Evolutionary conservation across 64 coral and sea anemone genomes (phyloP), one percentile per base, ranked within the genome.

Genomic region (Trachythela sp.): DNA sequence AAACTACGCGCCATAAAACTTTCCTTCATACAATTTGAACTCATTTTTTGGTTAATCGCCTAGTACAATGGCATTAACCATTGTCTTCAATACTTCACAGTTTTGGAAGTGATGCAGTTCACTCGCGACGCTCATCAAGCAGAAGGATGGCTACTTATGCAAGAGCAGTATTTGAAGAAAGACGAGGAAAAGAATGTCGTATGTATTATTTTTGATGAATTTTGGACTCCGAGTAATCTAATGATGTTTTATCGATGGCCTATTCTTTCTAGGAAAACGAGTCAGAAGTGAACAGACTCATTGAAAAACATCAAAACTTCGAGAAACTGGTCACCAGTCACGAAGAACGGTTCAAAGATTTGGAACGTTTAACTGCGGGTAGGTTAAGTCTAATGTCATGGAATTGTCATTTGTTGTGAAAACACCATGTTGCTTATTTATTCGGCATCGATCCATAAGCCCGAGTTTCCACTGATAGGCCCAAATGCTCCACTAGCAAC

Each of bases 41-140:
- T n/a, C n/a, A n/a, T 45, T 45, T 45, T 45, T 58, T 6, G 24
- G 24, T 58, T n/a, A 3, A n/a, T 58, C 15, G 54, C 24, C 15
- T 6, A 49, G 15, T 7, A 49, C 48, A 15, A n/a, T n/a, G 5
- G 48, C 24, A n/a, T 59, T 4, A 45, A 22, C 18, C 48, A 13
- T 34, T 18, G 32, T 13, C 35, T 27, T 72, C 10, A 56, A 67
- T 36, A 39, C 34, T 43, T 54, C 64, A 33, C 39, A 99, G 96
- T 99, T 58, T 89, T 93, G 29, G 96, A 99, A 87, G 96, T 99
- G 39, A 99, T 99, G 96, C 96, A 99, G 89, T 99, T 99, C 84
- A 93, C 96, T 26, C 93, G 96, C 10, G 96, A 99, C 80, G 96
- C 96, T 70, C 91, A 99, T 88, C 68, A 92, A 37, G 96, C 96